A percentile compares a stretch with the other conserved stretches of the same genome.
phyloP scores from a whole-genome alignment of 2,888 invertebrate species.

The Volucella zonaria region DNA sequence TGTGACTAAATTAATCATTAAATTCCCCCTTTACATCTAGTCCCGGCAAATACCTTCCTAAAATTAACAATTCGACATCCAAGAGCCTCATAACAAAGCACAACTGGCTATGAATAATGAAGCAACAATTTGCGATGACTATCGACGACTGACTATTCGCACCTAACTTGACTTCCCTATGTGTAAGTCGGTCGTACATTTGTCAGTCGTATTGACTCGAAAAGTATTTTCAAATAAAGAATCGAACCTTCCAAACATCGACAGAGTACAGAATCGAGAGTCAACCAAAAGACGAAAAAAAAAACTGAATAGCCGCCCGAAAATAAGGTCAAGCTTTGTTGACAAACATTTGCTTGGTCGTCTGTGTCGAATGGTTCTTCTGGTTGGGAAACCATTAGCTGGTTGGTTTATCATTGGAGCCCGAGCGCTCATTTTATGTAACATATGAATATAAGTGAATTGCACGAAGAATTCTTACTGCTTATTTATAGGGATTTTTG shows the following conservation, averaged over 20 bases:
- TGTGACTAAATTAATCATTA: constrained; percentile 63
- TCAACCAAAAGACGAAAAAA: neutral
- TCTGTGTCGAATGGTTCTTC: constrained; percentile 16
- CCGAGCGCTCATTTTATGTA: too few species aligned
- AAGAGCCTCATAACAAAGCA: constrained; percentile 49
- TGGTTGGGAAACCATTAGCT: neutral
- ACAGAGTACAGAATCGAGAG: neutral
- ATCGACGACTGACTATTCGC: neutral
- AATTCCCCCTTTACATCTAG: constrained; percentile 38
- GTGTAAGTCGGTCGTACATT: too few species aligned
- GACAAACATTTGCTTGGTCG: constrained; percentile 60
- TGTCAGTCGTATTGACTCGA: too few species aligned
- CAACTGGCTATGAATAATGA: constrained; percentile 60
- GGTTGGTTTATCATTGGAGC: too few species aligned
- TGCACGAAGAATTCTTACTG: too few species aligned
- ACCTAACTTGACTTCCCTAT: too few species aligned
- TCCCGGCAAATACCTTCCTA: constrained; percentile 7
- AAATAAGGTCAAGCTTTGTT: constrained; percentile 68
- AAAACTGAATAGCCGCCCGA: constrained; percentile 4
- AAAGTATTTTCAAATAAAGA: too few species aligned
- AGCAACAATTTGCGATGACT: constrained; percentile 62
- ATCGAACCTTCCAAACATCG: too few species aligned
- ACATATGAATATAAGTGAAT: neutral
- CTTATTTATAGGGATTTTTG: too few species aligned
- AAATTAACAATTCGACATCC: constrained; percentile 40